These are phyloP conservation scores for Watsonalla binaria DNA, from an alignment of 2,888 invertebrate species.

Conservation along the genomic window DNA sequence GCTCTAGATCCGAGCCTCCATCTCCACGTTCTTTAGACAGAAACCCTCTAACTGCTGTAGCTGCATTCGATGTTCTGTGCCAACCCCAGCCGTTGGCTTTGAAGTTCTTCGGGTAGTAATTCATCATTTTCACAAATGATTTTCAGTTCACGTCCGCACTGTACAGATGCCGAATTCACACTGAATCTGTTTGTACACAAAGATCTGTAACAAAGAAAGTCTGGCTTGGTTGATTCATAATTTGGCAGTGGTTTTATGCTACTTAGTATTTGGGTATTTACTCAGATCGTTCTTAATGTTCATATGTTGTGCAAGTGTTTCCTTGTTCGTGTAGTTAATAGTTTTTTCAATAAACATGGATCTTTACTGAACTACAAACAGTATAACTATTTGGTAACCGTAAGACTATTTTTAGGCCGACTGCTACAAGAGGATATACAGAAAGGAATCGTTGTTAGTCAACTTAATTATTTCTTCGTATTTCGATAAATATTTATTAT, in stretches of 20 bases:
- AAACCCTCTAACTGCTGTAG: conserved; percentile 58
- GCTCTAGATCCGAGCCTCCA: conserved; percentile 45
- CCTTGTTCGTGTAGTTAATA: no score
- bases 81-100: conserved; percentile 72
- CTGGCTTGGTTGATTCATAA: conserved; percentile 5
- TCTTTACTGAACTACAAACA: no score
- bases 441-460: no score
- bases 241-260: not conserved
- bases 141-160: conserved; percentile 15
- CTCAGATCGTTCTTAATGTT: no score
- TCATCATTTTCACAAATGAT: conserved; percentile 19
- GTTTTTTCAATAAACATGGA: no score
- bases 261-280: no score
- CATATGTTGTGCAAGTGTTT: no score
- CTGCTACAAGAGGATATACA: no score
- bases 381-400: no score
- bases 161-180: conserved; percentile 19
- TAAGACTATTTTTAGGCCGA: no score
- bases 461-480: no score
- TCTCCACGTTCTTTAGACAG: conserved; percentile 57
- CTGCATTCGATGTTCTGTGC: conserved; percentile 52
- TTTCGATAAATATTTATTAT: no score
- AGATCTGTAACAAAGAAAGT: conserved; percentile 30
- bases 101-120: conserved; percentile 68
- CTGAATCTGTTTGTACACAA: conserved; percentile 16